These are phyloP conservation scores for Taphrorychus bicolor DNA, from an alignment of 2,888 invertebrate species.

Conservation along the genomic window DNA sequence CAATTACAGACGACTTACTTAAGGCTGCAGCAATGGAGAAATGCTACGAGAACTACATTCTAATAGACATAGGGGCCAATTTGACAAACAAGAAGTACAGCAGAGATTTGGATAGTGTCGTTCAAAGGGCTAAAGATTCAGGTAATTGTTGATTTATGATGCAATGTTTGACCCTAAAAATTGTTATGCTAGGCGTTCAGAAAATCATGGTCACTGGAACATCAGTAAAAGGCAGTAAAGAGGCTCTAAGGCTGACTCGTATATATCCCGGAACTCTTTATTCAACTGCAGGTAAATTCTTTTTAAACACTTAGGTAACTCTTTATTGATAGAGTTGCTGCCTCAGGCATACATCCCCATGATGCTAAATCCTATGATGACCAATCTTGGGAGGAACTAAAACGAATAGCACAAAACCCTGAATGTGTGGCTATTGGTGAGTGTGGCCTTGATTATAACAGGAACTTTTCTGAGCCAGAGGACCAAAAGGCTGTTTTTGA, in stretches of 20 bases:
- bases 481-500: conserved; percentile 87
- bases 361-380: conserved; percentile 87
- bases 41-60: conserved; percentile 89
- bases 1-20: conserved; percentile 19
- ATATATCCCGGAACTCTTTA: conserved; percentile 91
- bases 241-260: conserved; percentile 85
- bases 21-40: conserved; percentile 67
- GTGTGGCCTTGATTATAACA: conserved; percentile 93
- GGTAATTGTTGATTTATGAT: conserved; percentile 62
- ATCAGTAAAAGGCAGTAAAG: conserved; percentile 88
- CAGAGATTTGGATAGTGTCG: conserved; percentile 89
- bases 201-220: conserved; percentile 95
- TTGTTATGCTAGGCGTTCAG: conserved; percentile 74
- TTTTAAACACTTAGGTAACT: neutral
- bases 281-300: conserved; percentile 79
- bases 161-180: neutral
- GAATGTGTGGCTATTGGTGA: conserved; percentile 95
- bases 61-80: conserved; percentile 92
- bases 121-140: conserved; percentile 91
- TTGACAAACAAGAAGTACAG: conserved; percentile 92
- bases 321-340: neutral
- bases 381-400: conserved; percentile 80
- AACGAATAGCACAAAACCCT: conserved; percentile 76
- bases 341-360: conserved; percentile 85
- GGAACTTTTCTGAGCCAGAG: conserved; percentile 91